Percentiles rank a stretch among this genome's conserved stretches.
phyloP scores from a whole-genome alignment of 2,797 vertebrate genomes.

The Cossypha caffra region DNA sequence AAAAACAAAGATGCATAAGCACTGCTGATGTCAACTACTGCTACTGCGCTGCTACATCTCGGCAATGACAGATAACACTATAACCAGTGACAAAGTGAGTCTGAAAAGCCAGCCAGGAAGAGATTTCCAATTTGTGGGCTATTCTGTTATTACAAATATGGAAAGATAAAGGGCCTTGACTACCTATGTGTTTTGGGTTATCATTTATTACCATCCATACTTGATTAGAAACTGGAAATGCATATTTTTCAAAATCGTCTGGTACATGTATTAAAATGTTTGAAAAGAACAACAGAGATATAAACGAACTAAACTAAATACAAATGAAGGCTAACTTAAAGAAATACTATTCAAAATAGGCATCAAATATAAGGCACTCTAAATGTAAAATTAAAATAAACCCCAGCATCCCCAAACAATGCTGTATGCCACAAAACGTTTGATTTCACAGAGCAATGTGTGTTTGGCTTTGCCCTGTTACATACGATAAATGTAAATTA shows the following conservation, averaged over 20 bases:
- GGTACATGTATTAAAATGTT: slow-evolving; percentile 76
- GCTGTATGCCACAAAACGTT: slow-evolving; percentile 73
- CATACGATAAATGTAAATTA: slow-evolving; percentile 79
- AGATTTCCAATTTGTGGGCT: slow-evolving; percentile 27
- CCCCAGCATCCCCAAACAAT: slow-evolving; percentile 76
- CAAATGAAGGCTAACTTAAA: slow-evolving; percentile 73
- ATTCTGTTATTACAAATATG: slow-evolving; percentile 28
- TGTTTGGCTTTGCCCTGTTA: slow-evolving; percentile 84
- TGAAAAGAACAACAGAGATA: slow-evolving; percentile 70
- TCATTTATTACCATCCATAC: slow-evolving; percentile 73
- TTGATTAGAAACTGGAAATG: slow-evolving; percentile 76
- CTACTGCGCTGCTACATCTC: slow-evolving; percentile 46
- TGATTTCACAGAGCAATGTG: slow-evolving; percentile 78
- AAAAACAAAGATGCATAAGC: not conserved
- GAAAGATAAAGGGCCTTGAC: slow-evolving; percentile 73
- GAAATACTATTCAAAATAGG: slow-evolving; percentile 87
- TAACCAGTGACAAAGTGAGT: not conserved
- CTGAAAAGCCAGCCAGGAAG: slow-evolving; percentile 28
- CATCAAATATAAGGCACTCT: slow-evolving; percentile 99
- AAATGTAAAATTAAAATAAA: slow-evolving; percentile 92
- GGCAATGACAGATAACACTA: not conserved
- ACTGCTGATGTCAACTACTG: not conserved
- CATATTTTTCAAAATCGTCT: slow-evolving; percentile 75
- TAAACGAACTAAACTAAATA: slow-evolving; percentile 71
- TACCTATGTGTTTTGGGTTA: slow-evolving; percentile 73